Evolutionary conservation across 2,888 invertebrate genomes (phyloP).

Genomic region (Stratiomys singularior): DNA sequence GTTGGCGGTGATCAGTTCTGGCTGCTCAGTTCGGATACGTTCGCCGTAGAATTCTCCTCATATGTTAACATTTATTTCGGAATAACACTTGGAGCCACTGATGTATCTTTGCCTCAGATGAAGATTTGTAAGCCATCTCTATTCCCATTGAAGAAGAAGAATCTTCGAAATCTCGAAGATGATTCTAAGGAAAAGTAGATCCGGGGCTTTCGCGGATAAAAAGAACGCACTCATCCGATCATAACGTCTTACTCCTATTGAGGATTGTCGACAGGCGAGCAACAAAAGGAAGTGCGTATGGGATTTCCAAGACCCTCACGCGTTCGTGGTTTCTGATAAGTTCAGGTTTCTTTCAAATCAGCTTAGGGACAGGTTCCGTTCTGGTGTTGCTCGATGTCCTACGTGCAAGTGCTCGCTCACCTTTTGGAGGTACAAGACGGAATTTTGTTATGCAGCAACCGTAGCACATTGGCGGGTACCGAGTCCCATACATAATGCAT

Average conservation of each 20-base stretch:
- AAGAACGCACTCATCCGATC: background rate
- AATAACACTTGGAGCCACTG: too few relatives aligned
- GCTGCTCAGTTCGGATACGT: too few relatives aligned
- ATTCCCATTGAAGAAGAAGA: too few relatives aligned
- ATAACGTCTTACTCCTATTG: background rate
- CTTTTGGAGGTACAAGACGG: background rate
- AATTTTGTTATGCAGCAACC: slow-evolving; percentile 16
- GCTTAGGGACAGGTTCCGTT: slow-evolving; percentile 1
- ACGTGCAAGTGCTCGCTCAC: background rate
- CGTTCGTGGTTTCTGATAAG: background rate
- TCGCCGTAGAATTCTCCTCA: too few relatives aligned
- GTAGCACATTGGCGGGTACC: background rate
- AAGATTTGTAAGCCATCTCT: too few relatives aligned
- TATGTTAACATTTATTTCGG: too few relatives aligned
- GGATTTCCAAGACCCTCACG: background rate
- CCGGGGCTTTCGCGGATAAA: background rate
- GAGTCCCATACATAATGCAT: background rate
- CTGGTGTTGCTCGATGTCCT: background rate
- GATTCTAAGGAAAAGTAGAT: background rate
- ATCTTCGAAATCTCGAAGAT: too few relatives aligned
- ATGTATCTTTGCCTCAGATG: too few relatives aligned
- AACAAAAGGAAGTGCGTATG: background rate
- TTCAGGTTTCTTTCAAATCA: background rate
- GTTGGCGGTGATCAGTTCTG: too few relatives aligned
- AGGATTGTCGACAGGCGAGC: background rate